Conservation (phyloP, 2,888 invertebrate genomes). For the Scaptodrosophila latifasciaeformis region DNA sequence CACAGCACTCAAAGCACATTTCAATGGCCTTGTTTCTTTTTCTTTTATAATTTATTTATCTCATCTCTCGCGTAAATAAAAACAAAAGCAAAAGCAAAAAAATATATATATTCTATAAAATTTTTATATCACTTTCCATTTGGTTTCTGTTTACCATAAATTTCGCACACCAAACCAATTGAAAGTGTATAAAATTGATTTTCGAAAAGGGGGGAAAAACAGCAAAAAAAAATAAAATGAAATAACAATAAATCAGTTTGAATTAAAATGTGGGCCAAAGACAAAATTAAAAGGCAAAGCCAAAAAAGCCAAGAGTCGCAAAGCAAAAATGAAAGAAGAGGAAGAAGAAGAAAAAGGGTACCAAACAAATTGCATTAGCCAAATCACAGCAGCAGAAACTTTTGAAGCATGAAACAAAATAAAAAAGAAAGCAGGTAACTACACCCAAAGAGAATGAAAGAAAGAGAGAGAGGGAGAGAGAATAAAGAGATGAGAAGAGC, state of each 20-base stretch:
- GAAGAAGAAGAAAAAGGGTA: background rate
- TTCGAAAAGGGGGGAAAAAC: slow-evolving; percentile 2
- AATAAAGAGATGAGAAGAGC: slow-evolving; percentile 15
- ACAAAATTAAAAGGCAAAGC: slow-evolving; percentile 49
- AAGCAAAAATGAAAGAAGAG: background rate
- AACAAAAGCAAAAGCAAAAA: too few relatives aligned
- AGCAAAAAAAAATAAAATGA: slow-evolving; percentile 1
- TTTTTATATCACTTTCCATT: too few relatives aligned
- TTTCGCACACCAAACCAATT: slow-evolving; percentile 13
- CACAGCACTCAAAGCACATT: slow-evolving; percentile 16
- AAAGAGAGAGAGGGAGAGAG: slow-evolving; percentile 23
- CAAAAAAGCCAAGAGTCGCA: background rate
- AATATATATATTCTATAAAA: too few relatives aligned
- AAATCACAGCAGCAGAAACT: slow-evolving; percentile 61
- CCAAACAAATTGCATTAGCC: slow-evolving; percentile 62
- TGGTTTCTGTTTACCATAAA: too few relatives aligned
- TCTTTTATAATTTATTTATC: slow-evolving; percentile 9
- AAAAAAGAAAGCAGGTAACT: slow-evolving; percentile 4
- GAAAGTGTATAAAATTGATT: too few relatives aligned
- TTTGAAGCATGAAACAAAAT: slow-evolving; percentile 49
- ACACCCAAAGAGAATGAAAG: slow-evolving; percentile 12
- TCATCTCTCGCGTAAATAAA: too few relatives aligned
- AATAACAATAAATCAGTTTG: slow-evolving; percentile 5
- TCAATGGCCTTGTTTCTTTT: slow-evolving; percentile 29
- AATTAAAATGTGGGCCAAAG: slow-evolving; percentile 54